Base-by-base conservation (phyloP, 2,113 vertebrate genomes). In the Noctilio leporinus region DNA sequence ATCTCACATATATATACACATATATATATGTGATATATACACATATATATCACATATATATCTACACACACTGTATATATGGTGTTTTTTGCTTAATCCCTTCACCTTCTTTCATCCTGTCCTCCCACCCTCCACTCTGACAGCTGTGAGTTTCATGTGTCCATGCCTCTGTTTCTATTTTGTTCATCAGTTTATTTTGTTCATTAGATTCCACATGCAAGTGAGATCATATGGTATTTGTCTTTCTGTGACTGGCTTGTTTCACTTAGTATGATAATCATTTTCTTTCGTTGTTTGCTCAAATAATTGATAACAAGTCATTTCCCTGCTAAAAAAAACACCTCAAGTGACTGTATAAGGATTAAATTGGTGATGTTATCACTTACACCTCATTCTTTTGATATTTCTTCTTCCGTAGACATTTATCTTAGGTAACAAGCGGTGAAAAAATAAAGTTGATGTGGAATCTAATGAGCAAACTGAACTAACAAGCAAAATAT, bases 401-500 rank as follows among this genome's bases (percentile, higher is more conserved):
- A 65, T 76, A 51, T 83, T 76, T 93, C 38, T 73, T 93, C 47
- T 73, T 88, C 51, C 86, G 19, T 38, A 89, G 35, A 91, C 64
- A 51, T 65, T 93, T 89, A 35, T 59, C 85, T 91, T 83, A 86
- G 85, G 91, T 86, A 86, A 83, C 92, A 59, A 47, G 10, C 81
- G n/a, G 8, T 93, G 9, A 14, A 91, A 91, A 72, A 94, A 62
- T 30, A 62, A 62, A 62, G 28, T 62, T 62, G 28, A 30, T 62
- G 28, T 62, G 59, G 28, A 62, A 30, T 15, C 59, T 30, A 62
- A 62, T 30, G 59, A 62, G 30, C 59, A 62, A 62, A 14, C 59
- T 62, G 59, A 62, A 62, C 59, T 62, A 62, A 62, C 59, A 62
- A 62, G 26, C 28, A 30, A 62, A 30, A 62, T 30, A 62, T 26